Evolutionary conservation across 2,113 vertebrate species (phyloP).

Genomic region (Uropsilus gracilis): DNA sequence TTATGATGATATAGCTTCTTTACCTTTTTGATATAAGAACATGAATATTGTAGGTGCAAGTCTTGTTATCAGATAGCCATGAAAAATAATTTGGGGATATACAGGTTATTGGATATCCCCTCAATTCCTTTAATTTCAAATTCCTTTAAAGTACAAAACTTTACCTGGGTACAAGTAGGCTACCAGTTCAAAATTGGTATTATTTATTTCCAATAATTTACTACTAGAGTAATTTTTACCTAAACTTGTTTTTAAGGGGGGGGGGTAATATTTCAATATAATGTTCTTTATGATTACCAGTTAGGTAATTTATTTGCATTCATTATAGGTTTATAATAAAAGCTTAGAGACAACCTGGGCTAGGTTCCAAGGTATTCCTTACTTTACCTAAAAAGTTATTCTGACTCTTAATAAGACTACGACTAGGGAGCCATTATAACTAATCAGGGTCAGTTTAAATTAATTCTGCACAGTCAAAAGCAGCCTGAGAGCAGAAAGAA

Average conservation of each 20-base stretch:
- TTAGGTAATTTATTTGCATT: neutral
- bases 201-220: neutral
- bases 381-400: neutral
- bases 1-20: conserved; percentile 7
- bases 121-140: neutral
- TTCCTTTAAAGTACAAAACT: neutral
- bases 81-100: conserved; percentile 1
- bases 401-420: neutral
- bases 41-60: neutral
- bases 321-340: neutral
- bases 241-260: neutral
- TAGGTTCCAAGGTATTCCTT: conserved; percentile 15
- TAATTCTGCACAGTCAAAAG: neutral
- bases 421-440: neutral
- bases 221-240: conserved; percentile 5
- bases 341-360: neutral
- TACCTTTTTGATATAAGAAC: neutral
- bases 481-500: neutral
- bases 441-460: neutral
- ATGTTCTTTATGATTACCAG: neutral
- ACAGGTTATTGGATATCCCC: neutral
- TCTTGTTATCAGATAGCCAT: neutral
- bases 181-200: neutral
- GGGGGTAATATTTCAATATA: neutral
- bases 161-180: neutral